phyloP scores from a whole-genome alignment of 2,113 vertebrate species.

The Lophotis ruficrista region DNA sequence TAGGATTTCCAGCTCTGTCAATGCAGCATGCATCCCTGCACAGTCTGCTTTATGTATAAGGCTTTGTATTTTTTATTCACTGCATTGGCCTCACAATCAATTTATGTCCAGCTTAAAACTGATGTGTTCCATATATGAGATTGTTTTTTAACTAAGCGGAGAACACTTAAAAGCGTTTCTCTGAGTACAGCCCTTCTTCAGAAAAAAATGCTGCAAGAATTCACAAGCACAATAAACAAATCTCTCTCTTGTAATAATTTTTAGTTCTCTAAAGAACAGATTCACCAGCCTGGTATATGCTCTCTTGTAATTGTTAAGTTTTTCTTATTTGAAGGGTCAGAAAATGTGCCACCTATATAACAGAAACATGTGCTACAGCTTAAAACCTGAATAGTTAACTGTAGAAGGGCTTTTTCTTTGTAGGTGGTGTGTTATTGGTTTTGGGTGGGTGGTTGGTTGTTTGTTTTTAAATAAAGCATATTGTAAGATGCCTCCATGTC shows the following conservation, averaged over 20 bases:
- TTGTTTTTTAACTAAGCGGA: neutral
- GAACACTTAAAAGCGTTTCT: neutral
- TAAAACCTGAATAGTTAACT: neutral
- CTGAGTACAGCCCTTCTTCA: neutral
- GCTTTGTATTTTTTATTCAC: neutral
- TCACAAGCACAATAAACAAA: neutral
- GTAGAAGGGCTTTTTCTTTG: rapidly evolving
- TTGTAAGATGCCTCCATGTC: neutral
- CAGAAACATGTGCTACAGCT: neutral
- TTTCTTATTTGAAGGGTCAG: neutral
- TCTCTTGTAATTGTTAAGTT: neutral
- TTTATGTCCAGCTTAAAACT: neutral
- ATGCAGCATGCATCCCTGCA: neutral
- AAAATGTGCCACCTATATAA: neutral
- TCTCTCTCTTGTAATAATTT: neutral
- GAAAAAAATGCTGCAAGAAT: neutral
- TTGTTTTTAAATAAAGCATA: neutral
- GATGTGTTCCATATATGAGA: neutral
- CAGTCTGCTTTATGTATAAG: neutral
- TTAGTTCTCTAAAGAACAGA: neutral
- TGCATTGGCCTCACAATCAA: neutral
- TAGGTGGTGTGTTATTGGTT: neutral
- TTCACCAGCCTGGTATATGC: neutral
- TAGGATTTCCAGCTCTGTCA: neutral
- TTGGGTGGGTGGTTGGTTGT: no score